Evolutionary conservation across 2,797 vertebrate genomes (phyloP).

Genomic region (Xerus rutilus): DNA sequence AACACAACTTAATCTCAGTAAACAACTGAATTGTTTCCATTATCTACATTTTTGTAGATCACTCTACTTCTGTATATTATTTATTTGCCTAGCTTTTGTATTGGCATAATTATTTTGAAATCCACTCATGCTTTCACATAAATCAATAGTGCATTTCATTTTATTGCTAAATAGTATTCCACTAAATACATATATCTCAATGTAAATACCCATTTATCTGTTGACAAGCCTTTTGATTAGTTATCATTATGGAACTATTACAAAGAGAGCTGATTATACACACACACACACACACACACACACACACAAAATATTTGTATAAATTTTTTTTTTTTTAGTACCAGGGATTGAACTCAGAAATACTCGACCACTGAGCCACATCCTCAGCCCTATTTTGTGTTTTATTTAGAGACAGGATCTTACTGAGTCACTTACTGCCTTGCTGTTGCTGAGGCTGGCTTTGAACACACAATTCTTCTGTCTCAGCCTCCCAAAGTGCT

Average conservation of each 20-base stretch:
- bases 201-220: background rate
- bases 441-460: too few relatives aligned
- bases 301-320: background rate
- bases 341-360: too few relatives aligned
- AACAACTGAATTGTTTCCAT: background rate
- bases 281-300: background rate
- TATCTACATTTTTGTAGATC: background rate
- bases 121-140: background rate
- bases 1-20: background rate
- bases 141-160: background rate
- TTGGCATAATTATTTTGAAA: background rate
- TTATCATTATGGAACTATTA: background rate
- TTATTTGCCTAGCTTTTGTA: background rate
- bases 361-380: too few relatives aligned
- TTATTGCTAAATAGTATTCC: background rate
- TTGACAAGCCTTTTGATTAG: background rate
- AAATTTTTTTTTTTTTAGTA: too few relatives aligned
- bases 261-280: background rate
- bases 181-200: background rate
- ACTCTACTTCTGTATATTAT: background rate
- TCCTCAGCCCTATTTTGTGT: too few relatives aligned
- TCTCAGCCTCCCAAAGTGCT: too few relatives aligned
- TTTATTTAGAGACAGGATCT: too few relatives aligned
- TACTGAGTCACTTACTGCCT: too few relatives aligned
- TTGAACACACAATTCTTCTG: too few relatives aligned